A percentile compares a stretch with the other conserved stretches of the same genome.
phyloP scores from a whole-genome alignment of 2,113 vertebrate genomes.

The Percina caprodes region DNA sequence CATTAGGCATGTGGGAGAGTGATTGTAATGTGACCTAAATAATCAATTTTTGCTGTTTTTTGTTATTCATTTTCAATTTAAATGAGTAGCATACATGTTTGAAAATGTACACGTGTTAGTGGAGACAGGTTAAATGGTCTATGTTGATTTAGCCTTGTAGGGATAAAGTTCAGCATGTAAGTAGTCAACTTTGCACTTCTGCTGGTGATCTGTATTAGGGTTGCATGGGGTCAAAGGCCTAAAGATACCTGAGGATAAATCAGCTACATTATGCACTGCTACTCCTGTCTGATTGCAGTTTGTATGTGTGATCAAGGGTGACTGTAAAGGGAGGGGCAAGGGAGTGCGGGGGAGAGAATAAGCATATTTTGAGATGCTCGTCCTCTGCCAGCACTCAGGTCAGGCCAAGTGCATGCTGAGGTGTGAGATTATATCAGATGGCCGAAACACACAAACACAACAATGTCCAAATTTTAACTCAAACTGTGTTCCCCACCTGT shows the following conservation, averaged over 20 bases:
- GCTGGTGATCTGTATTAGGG: background rate
- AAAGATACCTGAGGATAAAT: constrained; percentile 13
- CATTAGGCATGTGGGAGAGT: background rate
- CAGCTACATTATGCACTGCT: background rate
- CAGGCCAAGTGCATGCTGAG: constrained; percentile 70
- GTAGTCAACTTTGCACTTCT: constrained; percentile 29
- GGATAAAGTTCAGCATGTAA: constrained; percentile 4
- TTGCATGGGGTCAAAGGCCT: constrained; percentile 24
- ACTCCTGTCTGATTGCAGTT: background rate
- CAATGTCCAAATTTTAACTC: constrained; percentile 18
- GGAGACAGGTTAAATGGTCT: background rate
- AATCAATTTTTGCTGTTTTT: background rate
- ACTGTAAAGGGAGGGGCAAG: background rate
- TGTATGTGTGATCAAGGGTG: constrained; percentile 8
- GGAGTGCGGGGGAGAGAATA: background rate
- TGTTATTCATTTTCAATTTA: too few species aligned
- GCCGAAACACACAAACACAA: constrained; percentile 25
- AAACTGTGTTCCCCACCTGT: constrained; percentile 47
- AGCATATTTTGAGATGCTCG: constrained; percentile 41
- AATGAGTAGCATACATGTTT: background rate
- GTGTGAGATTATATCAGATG: constrained; percentile 73
- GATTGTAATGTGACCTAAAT: constrained; percentile 30
- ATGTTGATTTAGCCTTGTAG: background rate
- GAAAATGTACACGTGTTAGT: background rate
- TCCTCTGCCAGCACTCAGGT: constrained; percentile 31